A percentile compares a stretch with the other conserved stretches of the same genome.
phyloP scores from a whole-genome alignment of 2,113 vertebrate species.

The Caloenas nicobarica region DNA sequence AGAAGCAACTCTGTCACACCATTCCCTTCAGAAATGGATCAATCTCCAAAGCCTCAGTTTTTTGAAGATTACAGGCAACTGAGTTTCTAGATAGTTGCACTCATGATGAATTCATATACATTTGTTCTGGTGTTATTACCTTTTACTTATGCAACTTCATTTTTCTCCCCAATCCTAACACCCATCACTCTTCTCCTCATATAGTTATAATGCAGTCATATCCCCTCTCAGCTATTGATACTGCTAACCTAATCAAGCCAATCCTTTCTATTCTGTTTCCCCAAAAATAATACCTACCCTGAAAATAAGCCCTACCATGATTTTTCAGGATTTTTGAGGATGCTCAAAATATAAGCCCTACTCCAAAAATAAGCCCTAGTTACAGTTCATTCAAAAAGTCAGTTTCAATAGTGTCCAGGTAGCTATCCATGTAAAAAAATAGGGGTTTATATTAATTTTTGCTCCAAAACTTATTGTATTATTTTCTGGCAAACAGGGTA shows the following conservation, averaged over 20 bases:
- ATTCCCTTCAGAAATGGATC: not conserved
- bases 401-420: too few relatives aligned
- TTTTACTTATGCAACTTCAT: not conserved
- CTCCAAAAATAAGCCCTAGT: too few relatives aligned
- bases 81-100: not conserved
- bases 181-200: not conserved
- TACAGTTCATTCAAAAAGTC: too few relatives aligned
- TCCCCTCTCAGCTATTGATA: not conserved
- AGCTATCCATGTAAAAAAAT: too few relatives aligned
- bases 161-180: not conserved
- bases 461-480: too few relatives aligned
- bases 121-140: not conserved
- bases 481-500: too few relatives aligned
- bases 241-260: conserved; percentile 5
- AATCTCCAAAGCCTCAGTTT: not conserved
- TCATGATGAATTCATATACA: not conserved
- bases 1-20: not conserved
- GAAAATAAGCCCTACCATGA: too few relatives aligned
- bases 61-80: not conserved
- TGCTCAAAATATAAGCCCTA: too few relatives aligned
- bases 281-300: too few relatives aligned
- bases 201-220: not conserved
- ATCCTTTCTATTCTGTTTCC: not conserved
- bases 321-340: too few relatives aligned
- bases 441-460: too few relatives aligned